Evolutionary conservation across 2,797 vertebrate species (phyloP), one percentile per base, ranked within the genome.

Genomic region (Ammospiza maritima): DNA sequence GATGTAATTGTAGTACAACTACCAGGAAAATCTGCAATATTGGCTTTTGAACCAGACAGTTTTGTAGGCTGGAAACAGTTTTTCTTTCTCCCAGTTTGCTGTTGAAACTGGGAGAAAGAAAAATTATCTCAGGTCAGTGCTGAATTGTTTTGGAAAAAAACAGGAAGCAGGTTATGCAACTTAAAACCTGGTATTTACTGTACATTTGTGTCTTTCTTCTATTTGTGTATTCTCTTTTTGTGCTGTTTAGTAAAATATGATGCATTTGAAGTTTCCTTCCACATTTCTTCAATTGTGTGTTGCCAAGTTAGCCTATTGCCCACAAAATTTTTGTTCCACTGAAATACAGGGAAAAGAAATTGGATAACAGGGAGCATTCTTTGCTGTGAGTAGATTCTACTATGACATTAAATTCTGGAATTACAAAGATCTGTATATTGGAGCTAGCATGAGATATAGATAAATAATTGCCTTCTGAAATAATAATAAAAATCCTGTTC

Each of bases 301-400:
- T 95, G 87, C 61, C 36, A 86, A 90, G 40, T 82, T 88, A 60
- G 25, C 45, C 30, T 73, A 27, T 74, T 94, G 78, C 48, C 93
- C 90, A 32, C 57, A 87, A 45, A 86, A 50, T 77, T 75, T 96
- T 91, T 94, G 53, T 97, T 97, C 85, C 71, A 84, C 76, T 93
- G 70, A 79, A 96, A 73, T 76, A 95, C 76, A 95, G 76, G 85
- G 82, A 92, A 87, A 95, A 92, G 83, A 97, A 96, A 84, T 20
- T n/a, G 61, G 67, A 22, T 95, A 93, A 69, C 34, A 70, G 93
- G 90, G 95, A 96, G 42, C 20, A 75, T 75, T 74, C 48, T 96
- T 94, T 19, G 8, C 36, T 91, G 23, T 74, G 76, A 66, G 51
- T 72, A 56, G 26, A 73, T 87, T 96, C 71, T 53, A 40, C 79